phyloP scores from a whole-genome alignment of 2,888 invertebrate genomes.

The Ditula angustiorana region DNA sequence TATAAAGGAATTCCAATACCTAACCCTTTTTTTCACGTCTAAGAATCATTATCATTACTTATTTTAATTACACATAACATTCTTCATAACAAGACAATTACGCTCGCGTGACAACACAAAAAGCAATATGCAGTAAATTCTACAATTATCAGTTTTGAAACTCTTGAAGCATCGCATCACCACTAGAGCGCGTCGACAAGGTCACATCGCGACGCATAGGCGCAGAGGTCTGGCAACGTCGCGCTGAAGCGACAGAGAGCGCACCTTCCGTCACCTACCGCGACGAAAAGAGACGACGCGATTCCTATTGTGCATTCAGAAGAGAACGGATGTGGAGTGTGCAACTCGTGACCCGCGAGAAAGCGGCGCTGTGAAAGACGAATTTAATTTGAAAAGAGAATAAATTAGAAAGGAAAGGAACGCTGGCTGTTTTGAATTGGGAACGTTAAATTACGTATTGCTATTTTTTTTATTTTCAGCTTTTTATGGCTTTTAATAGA shows the following conservation, averaged over 20 bases:
- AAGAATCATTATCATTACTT: not conserved
- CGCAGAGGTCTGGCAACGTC: conserved; percentile 72
- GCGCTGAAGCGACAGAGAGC: conserved; percentile 59
- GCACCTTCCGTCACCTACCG: conserved; percentile 32
- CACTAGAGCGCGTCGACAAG: conserved; percentile 72
- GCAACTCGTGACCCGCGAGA: conserved; percentile 80
- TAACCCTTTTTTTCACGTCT: not conserved
- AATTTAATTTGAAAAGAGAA: conserved; percentile 72
- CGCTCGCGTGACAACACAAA: conserved; percentile 45
- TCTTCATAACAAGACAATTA: conserved; percentile 5
- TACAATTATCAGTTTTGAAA: conserved; percentile 57
- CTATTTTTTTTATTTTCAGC: conserved; percentile 8
- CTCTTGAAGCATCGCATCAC: conserved; percentile 54
- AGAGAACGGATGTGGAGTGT: conserved; percentile 78
- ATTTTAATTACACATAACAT: conserved; percentile 6
- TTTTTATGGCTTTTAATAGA: conserved; percentile 12
- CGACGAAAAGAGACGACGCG: conserved; percentile 59
- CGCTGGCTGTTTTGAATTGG: conserved; percentile 27
- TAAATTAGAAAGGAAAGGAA: conserved; percentile 77
- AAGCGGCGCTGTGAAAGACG: conserved; percentile 67
- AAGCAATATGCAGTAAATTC: conserved; percentile 53
- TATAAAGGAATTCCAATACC: too few relatives aligned
- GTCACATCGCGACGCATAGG: conserved; percentile 65
- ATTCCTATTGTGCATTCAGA: conserved; percentile 77
- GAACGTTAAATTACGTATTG: not conserved